phyloP scores from a whole-genome alignment of 2,113 vertebrate species.

The Podarcis muralis region DNA sequence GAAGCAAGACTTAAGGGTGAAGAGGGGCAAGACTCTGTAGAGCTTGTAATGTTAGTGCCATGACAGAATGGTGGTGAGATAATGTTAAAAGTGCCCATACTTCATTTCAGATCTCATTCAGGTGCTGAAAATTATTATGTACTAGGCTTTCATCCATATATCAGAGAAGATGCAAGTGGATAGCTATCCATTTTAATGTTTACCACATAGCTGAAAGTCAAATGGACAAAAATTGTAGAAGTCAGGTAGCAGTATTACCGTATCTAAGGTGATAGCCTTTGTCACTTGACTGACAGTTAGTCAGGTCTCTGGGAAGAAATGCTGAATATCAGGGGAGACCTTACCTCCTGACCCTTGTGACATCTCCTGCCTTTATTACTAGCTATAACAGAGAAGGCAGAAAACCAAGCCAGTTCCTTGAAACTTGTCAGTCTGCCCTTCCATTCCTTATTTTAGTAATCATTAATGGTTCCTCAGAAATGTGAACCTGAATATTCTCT shows the following conservation, averaged over 20 bases:
- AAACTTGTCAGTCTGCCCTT: neutral
- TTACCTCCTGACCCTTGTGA: too few species aligned
- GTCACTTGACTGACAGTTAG: neutral
- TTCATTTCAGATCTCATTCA: conserved; percentile 12
- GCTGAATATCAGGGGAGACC: neutral
- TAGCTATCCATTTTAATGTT: conserved; percentile 17
- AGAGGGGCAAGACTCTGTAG: neutral
- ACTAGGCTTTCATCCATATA: conserved; percentile 24
- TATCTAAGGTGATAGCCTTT: conserved; percentile 9
- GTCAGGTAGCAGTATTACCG: conserved; percentile 6
- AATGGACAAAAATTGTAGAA: conserved; percentile 12
- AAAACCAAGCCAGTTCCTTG: neutral
- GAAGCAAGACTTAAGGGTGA: neutral
- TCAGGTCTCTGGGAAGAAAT: neutral
- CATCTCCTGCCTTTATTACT: neutral
- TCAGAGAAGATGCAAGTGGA: conserved; percentile 11
- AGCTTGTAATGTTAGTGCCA: conserved; percentile 5
- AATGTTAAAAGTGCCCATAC: conserved; percentile 2
- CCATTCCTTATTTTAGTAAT: neutral
- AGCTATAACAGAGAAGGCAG: neutral
- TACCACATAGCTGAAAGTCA: conserved; percentile 14
- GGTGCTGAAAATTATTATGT: conserved; percentile 15
- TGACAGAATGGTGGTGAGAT: neutral
- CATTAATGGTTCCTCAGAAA: neutral
- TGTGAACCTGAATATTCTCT: neutral